Percentiles rank a stretch among this genome's conserved stretches.
phyloP scores from a whole-genome alignment of 2,797 vertebrate genomes.

The Argentina silus region DNA sequence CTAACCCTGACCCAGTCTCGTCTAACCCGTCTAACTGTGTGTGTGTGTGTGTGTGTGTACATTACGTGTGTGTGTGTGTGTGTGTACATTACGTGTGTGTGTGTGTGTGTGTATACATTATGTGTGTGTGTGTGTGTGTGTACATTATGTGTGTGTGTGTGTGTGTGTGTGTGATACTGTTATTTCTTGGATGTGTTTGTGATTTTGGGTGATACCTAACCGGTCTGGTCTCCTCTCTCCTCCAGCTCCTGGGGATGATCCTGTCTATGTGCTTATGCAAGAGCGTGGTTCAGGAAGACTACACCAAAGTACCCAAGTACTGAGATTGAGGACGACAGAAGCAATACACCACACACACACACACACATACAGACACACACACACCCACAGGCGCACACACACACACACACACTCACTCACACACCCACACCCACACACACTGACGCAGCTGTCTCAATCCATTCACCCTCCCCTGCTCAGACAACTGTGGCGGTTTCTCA shows the following conservation, averaged over 20 bases:
- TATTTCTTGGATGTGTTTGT: background rate
- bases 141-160: slow-evolving; percentile 3
- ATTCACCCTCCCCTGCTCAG: slow-evolving; percentile 44
- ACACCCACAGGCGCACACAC: slow-evolving; percentile 11
- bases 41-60: background rate
- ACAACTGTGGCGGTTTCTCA: slow-evolving; percentile 60
- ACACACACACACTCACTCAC: slow-evolving; percentile 15
- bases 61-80: too few species aligned
- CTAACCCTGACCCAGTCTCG: too few species aligned
- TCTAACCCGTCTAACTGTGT: too few species aligned
- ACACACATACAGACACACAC: slow-evolving; percentile 42
- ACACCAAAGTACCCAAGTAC: slow-evolving; percentile 96
- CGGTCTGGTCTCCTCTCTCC: slow-evolving; percentile 7
- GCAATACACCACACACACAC: slow-evolving; percentile 34
- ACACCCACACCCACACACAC: slow-evolving; percentile 34
- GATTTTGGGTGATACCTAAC: background rate
- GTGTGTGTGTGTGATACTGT: too few species aligned
- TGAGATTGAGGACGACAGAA: slow-evolving; percentile 67
- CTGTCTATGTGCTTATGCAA: slow-evolving; percentile 93
- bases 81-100: too few species aligned
- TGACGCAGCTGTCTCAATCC: slow-evolving; percentile 52
- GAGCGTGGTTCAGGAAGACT: slow-evolving; percentile 91
- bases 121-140: background rate
- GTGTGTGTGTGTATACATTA: too few species aligned
- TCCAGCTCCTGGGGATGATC: slow-evolving; percentile 92